Evolutionary conservation across 2,888 invertebrate genomes (phyloP).

Genomic region (Ochlodes sylvanus): DNA sequence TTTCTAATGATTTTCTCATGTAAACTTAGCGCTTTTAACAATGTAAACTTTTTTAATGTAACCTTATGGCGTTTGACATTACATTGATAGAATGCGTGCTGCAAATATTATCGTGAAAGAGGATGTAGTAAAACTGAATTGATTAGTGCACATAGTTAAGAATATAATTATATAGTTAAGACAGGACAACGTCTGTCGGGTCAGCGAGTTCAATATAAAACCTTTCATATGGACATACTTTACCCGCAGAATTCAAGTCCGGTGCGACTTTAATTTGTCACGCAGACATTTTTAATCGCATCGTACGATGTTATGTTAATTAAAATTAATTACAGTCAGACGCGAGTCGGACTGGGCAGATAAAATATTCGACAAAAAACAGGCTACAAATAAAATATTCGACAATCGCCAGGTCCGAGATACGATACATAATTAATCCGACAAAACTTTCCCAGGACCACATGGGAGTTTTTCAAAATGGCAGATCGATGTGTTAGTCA

Average conservation of each 20-base stretch:
- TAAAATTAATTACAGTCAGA: conserved; percentile 31
- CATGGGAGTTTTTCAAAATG: conserved; percentile 5
- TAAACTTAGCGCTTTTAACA: no score
- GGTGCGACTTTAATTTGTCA: conserved; percentile 32
- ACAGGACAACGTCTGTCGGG: no score
- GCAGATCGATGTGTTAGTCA: background rate
- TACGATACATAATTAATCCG: background rate
- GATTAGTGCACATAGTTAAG: no score
- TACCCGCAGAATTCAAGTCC: conserved; percentile 8
- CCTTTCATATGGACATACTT: background rate
- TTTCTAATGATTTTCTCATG: no score
- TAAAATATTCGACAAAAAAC: conserved; percentile 20
- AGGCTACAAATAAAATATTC: conserved; percentile 6
- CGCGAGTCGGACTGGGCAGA: conserved; percentile 11
- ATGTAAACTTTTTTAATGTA: no score
- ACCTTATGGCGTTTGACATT: no score
- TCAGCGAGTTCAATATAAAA: background rate
- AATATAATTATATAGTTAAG: no score
- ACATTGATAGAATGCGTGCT: no score
- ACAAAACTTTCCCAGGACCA: conserved; percentile 14
- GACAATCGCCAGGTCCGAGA: conserved; percentile 10
- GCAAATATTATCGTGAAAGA: no score
- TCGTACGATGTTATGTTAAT: conserved; percentile 26
- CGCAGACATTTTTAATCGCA: conserved; percentile 17
- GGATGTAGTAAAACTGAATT: no score